Evolutionary conservation across 2,113 vertebrate genomes (phyloP), one percentile per base, ranked within the genome.

Genomic region (Xenotilapia caudafasciata): DNA sequence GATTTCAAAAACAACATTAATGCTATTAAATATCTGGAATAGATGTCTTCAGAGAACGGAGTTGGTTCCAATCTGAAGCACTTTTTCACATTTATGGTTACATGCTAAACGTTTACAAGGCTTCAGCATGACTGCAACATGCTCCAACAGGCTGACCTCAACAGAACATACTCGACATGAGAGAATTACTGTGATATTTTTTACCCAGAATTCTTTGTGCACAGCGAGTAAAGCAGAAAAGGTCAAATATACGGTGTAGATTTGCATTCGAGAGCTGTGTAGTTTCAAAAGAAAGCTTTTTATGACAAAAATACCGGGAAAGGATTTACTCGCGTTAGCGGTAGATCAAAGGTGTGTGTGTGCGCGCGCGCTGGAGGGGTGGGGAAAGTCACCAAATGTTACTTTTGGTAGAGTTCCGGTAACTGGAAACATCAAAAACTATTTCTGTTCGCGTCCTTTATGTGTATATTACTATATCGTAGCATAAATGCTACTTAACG

Each of bases 361-460:
- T 0, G 75, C 6, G 75, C 7, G 47, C 19, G 42, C 2, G 75
- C 1, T 33, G 75, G 13, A 23, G 26, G 70, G 45, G 45, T 2
- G 45, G 45, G 10, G 15, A 7, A 49, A 77, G 42, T 87, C 86
- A n/a, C 83, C 75, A 65, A 91, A 86, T 81, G 70, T 83, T 38
- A 86, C 75, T 87, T 88, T 60, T 88, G 82, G 79, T 75, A 38
- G 38, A 33, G 28, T 62, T 70, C 85, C 92, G 85, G 33, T 17
- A 62, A 35, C 40, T 31, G 17, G 15, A 9, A 79, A n/a, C 47
- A 14, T 38, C 5, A 35, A 38, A 38, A 82, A 40, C 45, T 26
- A 4, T 33, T 60, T 40, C 56, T 15, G n/a, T 49, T 33, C 26
- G 10, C 7, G 1, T 33, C 55, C 2, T 47, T 12, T 9, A 23